Percentiles rank a stretch among this genome's conserved stretches.
Conservation (phyloP, 2,797 vertebrate genomes). For the Remorina albescens region DNA sequence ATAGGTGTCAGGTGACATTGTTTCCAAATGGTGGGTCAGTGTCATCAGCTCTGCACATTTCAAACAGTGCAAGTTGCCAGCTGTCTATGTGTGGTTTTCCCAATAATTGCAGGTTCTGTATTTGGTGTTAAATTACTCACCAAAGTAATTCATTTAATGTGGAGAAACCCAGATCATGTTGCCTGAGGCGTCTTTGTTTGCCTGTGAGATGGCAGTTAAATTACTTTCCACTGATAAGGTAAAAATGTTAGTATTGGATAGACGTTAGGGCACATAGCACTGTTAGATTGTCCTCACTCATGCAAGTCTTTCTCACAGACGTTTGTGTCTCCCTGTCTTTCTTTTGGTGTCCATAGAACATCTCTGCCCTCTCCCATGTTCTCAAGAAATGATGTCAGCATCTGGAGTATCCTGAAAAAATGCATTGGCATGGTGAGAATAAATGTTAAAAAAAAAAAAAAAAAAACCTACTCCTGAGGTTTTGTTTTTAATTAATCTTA, state of each 20-base stretch:
- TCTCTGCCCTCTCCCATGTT: slow-evolving; percentile 96
- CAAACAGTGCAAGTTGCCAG: slow-evolving; percentile 1
- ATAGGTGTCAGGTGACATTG: slow-evolving; percentile 71
- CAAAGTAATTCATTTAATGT: not conserved
- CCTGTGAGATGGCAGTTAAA: not conserved
- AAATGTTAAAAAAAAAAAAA: not conserved
- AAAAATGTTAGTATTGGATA: not conserved
- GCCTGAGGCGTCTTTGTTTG: not conserved
- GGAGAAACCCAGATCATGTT: not conserved
- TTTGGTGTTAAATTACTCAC: not conserved
- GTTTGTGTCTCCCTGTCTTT: slow-evolving; percentile 9
- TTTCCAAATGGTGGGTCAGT: slow-evolving; percentile 55
- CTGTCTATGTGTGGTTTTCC: slow-evolving; percentile 8
- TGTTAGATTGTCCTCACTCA: not conserved
- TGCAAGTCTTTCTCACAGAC: not conserved
- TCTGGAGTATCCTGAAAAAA: slow-evolving; percentile 99
- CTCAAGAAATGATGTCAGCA: slow-evolving; percentile 97
- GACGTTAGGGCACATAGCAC: not conserved
- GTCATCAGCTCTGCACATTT: slow-evolving; percentile 29
- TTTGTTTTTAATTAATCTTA: not conserved
- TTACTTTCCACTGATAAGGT: not conserved
- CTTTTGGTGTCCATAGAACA: slow-evolving; percentile 80
- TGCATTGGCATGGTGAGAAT: slow-evolving; percentile 98
- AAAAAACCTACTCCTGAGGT: slow-evolving; percentile 14
- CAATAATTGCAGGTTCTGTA: not conserved